phyloP scores from a whole-genome alignment of 2,113 vertebrate species.

The Tenebrosternarchus preto region DNA sequence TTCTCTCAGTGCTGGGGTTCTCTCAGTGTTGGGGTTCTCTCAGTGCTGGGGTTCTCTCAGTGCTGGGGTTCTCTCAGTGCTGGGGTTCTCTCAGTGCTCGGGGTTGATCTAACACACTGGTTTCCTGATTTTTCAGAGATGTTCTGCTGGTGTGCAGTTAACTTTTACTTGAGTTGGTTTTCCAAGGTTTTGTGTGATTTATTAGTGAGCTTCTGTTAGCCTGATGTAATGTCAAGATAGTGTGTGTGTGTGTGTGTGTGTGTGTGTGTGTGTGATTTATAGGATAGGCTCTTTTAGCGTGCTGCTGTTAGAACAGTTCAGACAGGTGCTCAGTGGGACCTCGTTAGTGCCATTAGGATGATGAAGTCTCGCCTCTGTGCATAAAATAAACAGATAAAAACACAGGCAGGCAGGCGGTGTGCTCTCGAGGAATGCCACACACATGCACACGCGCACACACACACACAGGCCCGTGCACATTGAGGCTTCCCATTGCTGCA shows the following conservation, averaged over 20 bases:
- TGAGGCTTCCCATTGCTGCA: constrained; percentile 53
- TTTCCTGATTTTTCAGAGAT: not conserved
- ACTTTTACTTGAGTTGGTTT: too few species aligned
- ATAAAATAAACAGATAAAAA: constrained; percentile 48
- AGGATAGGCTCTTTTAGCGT: constrained; percentile 20
- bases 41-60: too few species aligned
- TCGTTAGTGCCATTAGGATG: constrained; percentile 60
- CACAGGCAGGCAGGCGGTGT: constrained; percentile 34
- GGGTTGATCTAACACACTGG: not conserved
- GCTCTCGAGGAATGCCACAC: constrained; percentile 20
- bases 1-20: too few species aligned
- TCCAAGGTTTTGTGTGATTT: not conserved
- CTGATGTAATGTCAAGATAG: too few species aligned
- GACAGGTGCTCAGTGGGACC: constrained; percentile 53
- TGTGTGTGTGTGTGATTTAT: constrained; percentile 19
- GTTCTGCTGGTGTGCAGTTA: not conserved
- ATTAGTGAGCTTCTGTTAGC: not conserved
- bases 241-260: not conserved
- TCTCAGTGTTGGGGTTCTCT: too few species aligned
- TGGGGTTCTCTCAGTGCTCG: too few species aligned
- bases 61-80: too few species aligned
- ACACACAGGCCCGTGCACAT: constrained; percentile 15
- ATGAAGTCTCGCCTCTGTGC: constrained; percentile 35
- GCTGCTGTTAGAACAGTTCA: constrained; percentile 29
- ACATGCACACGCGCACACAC: constrained; percentile 5